Base-by-base conservation (phyloP, 2,888 invertebrate species). In the Oscheius sp. region DNA sequence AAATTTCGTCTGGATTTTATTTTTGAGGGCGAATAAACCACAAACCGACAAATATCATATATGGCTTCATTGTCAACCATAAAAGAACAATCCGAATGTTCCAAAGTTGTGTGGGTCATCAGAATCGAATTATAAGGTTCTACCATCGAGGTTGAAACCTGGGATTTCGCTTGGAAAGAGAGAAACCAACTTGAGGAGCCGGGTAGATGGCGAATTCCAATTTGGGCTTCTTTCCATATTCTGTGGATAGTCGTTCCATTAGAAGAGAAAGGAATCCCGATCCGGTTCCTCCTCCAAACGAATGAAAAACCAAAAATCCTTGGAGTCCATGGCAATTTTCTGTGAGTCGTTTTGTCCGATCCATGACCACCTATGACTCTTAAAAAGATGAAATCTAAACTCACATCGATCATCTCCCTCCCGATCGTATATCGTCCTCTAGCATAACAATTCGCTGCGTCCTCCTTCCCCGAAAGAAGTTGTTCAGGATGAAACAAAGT, bases 71-170 rank as follows among this genome's bases (percentile, higher is more conserved):
- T 82, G 65, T 82, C 82, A 8, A 94, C 89, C 88, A 95, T 95
- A 90, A 96, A 96, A 53, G 95, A 94, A 89, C 95, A 95, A 90
- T 95, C 95, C 0, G 94, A 94, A 89, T 95, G 95, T 88, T 95
- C 95, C 69, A 90, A 82, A 70, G 95, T 95, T 64, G 95, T 95
- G 90, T 96, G 95, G 73, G 95, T 95, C 87, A 95, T 95, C 86
- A 95, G 82, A 69, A 96, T 94, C 0, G 95, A 95, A 90, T 96
- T 96, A 91, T 96, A 96, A 0, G 95, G 95, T 87, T 95, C 95
- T 42, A 95, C 95, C 31, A 95, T 94, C 0, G 95, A 89, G 12
- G 89, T 89, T 8, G 89, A 89, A 8, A 88, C 93, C 3, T 94
- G 37, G 27, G 57, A 29, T 23, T n/a, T n/a, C n/a, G n/a, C n/a